Conservation (phyloP, 2,113 vertebrate species). For the Pycnonotus jocosus region DNA sequence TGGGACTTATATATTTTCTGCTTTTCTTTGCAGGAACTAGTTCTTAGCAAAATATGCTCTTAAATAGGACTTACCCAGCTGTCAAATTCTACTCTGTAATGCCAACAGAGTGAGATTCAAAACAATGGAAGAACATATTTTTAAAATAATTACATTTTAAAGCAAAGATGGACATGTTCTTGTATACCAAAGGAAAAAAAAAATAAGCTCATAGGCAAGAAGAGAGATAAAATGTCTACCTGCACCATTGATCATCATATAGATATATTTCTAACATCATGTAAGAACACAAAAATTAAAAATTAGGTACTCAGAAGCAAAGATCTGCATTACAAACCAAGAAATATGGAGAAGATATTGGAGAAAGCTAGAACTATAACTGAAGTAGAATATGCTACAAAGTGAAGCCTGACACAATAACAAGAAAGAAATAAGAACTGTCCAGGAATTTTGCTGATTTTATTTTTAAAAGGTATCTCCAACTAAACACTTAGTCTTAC, state of each 20-base stretch:
- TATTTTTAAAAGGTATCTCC: background rate
- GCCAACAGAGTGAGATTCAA: background rate
- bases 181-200: background rate
- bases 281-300: constrained; percentile 13
- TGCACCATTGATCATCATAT: background rate
- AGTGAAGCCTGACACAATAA: background rate
- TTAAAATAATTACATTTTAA: background rate
- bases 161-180: background rate
- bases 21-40: background rate
- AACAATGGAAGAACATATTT: background rate
- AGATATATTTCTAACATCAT: background rate
- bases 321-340: background rate
- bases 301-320: background rate
- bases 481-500: background rate
- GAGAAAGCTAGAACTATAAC: constrained; percentile 18
- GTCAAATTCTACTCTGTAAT: background rate
- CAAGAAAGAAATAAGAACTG: background rate
- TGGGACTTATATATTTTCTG: background rate
- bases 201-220: background rate
- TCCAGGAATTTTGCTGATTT: background rate
- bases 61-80: background rate
- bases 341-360: background rate
- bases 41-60: background rate
- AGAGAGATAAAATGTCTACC: background rate
- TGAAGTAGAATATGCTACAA: background rate